Evolutionary conservation across 2,797 vertebrate species (phyloP), one percentile per base, ranked within the genome.

Genomic region (Chelon auratus): DNA sequence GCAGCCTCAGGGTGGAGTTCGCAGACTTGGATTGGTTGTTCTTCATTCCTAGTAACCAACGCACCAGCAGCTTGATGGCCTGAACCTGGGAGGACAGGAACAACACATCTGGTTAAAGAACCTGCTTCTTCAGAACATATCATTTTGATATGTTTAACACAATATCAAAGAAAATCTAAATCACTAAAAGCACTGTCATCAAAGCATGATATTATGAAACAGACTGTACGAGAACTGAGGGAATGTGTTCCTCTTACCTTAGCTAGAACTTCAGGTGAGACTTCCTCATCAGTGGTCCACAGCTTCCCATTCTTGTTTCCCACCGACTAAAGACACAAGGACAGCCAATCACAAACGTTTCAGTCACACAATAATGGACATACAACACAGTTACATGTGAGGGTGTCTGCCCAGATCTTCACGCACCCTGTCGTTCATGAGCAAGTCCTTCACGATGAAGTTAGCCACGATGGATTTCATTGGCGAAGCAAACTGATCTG

Each of bases 401-500:
- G 8, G 13, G 1, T 20, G 18, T 59, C 5, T 33, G 30, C 43
- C 14, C 30, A 33, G 30, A 33, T 33, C 33, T 55, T 8, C 43
- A 92, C 96, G 88, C 93, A 99, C 98, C 95, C 98, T 93, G 91
- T 99, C 98, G 71, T 99, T 99, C 98, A 99, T 99, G 42, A 99
- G 95, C 74, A 99, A 93, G 93, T 99, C 98, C 92, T 99, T 99
- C 75, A 99, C 98, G 53, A 99, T 99, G 83, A 99, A 99, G 93
- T 99, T 99, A 75, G 98, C 98, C 80, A 99, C 98, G 24, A 99
- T 97, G 74, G 98, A 98, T 94, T 99, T 99, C 98, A 99, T 99
- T 61, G 98, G 98, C 59, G 97, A 99, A 51, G 98, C 98, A 91
- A 99, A 99, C 84, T 99, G 98, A 92, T 99, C 98, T 74, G 98